A percentile compares a stretch with the other conserved stretches of the same genome.
These are phyloP conservation scores for Hirtodrosophila trivittata DNA, from an alignment of 2,888 invertebrate genomes.

Conservation along the genomic window DNA sequence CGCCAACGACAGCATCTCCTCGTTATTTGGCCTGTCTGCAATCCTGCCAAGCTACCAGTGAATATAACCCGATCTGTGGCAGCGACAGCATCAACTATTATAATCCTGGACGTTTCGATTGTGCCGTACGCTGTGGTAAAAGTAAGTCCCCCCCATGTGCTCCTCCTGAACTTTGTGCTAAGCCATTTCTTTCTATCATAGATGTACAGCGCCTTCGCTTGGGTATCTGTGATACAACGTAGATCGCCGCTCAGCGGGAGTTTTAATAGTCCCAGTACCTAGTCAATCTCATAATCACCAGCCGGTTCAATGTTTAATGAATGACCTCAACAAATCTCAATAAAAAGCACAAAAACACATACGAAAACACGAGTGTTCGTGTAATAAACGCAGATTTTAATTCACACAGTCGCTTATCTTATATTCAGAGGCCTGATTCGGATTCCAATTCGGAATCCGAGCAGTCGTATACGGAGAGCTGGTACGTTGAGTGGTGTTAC, in stretches of 20 bases:
- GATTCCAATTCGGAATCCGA: constrained; percentile 15
- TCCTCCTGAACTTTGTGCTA: no score
- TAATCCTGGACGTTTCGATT: constrained; percentile 75
- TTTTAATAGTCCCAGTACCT: constrained; percentile 2
- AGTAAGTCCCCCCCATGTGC: constrained; percentile 67
- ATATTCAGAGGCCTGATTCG: constrained; percentile 10
- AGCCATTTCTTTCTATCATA: constrained; percentile 6
- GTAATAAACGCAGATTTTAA: constrained; percentile 35
- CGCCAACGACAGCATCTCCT: constrained; percentile 63
- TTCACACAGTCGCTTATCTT: constrained; percentile 31
- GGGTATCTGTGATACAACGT: constrained; percentile 47
- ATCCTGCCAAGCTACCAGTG: constrained; percentile 74
- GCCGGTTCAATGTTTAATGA: constrained; percentile 44
- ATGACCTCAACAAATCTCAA: constrained; percentile 41
- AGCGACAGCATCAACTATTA: constrained; percentile 78
- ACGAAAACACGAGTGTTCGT: background rate
- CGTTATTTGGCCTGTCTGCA: constrained; percentile 68
- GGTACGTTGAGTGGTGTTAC: constrained; percentile 18
- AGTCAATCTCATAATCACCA: constrained; percentile 29
- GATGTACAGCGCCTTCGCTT: constrained; percentile 41
- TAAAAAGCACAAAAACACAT: constrained; percentile 27
- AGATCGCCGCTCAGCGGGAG: background rate
- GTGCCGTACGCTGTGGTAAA: constrained; percentile 80
- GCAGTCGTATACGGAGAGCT: constrained; percentile 45
- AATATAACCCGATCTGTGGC: constrained; percentile 83